Conservation (phyloP, 2,797 vertebrate genomes). For the Pseudochirops corinnae region DNA sequence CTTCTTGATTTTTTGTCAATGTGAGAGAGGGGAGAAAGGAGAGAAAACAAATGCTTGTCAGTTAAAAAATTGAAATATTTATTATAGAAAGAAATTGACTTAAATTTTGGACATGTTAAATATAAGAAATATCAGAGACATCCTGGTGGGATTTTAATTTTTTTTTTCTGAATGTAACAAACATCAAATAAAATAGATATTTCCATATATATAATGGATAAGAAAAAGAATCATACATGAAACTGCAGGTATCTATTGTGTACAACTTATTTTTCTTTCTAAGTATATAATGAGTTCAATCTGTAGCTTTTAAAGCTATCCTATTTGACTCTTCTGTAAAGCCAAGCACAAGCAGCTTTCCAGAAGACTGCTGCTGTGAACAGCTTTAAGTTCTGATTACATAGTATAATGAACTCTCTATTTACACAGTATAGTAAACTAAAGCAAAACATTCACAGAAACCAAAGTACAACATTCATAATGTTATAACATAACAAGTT, state of each 20-base stretch:
- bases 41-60: neutral
- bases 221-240: neutral
- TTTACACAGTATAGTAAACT: too few species aligned
- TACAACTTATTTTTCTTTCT: neutral
- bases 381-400: too few species aligned
- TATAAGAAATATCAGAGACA: neutral
- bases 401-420: too few species aligned
- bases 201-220: neutral
- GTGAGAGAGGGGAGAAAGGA: neutral
- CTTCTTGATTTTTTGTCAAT: too few species aligned
- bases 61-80: neutral
- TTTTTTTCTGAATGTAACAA: neutral
- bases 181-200: neutral
- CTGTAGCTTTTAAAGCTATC: neutral
- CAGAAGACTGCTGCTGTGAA: too few species aligned
- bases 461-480: too few species aligned
- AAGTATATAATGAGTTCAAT: neutral
- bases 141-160: neutral
- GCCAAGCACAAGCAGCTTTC: too few species aligned
- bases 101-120: neutral
- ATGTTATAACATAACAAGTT: too few species aligned
- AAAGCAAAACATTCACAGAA: too few species aligned
- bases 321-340: neutral
- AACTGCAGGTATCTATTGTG: neutral
- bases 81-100: neutral